Base-by-base conservation (phyloP, 1,140 invertebrate species). In the Reticulitermes speratus region DNA sequence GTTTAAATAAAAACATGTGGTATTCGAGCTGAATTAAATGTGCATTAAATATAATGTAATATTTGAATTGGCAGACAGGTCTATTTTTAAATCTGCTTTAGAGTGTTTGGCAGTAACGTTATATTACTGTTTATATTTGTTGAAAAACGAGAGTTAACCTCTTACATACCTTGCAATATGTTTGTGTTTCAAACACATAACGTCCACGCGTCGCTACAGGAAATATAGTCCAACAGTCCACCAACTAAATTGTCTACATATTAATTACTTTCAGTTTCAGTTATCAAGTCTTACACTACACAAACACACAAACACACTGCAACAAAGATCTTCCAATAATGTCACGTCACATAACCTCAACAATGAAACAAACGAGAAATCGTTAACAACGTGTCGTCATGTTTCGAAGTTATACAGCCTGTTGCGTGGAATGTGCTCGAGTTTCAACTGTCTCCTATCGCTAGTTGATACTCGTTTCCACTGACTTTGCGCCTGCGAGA, bases 401-500 rank as follows among this genome's bases (percentile, higher is more conserved):
- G 65, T 25, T 75, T 75, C 8, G n/a, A 75, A 25, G 65, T 30
- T 7, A 6, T 30, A 75, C 65, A 75, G 65, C 25, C 25, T 75
- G 65, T 30, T 75, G 25, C 65, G 14, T 30, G 65, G 65, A 30
- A n/a, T n/a, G 65, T 75, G n/a, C n/a, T 75, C 65, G 25, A 1
- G 14, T 75, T 75, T 30, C 65, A 75, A 75, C 65, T 75, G 65
- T 75, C 65, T 75, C 65, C 65, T 75, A 75, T 75, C 65, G 65
- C 65, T 75, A 8, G 65, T 25, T 75, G 65, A 7, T 75, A 30
- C 65, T 75, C 65, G 65, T 30, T 75, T 75, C 65, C n/a, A 75
- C 65, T 75, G 65, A n/a, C 65, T 75, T 55, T 75, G 65, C 65
- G 65, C 65, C 8, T 75, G 65, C 65, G 25, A 30, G 65, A n/a